Base-by-base conservation (phyloP, 2,888 invertebrate species). In the Drosophila mimetica region DNA sequence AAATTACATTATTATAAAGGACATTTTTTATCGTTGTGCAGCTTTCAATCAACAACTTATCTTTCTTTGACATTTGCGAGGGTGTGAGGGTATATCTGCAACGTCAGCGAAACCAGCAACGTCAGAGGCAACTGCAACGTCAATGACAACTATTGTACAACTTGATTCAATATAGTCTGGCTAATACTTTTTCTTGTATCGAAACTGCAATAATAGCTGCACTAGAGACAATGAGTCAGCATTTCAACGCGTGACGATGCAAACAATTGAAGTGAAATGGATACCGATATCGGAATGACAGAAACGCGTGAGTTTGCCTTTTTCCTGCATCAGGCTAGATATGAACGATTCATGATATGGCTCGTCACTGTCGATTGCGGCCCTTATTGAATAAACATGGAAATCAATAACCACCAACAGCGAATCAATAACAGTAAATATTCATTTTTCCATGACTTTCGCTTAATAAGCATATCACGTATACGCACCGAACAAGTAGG, bases 361-460 rank as follows among this genome's bases (percentile, higher is more conserved):
- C 28, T 44, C 20, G 50, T 30, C 30, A 37, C 18, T 48, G 58
- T 41, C 69, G 54, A 41, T 20, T 50, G 30, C 53, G 46, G n/a
- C 30, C 36, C 22, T 22, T 25, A 39, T 9, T 48, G 9, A 72
- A 71, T 69, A 64, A 74, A 44, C 28, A 16, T 44, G 28, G 28
- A 37, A 48, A 74, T 77, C 55, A 61, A 82, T 77, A 64, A 4
- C 22, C 22, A 9, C 25, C 11, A 46, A 47, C 22, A 20, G 14
- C 32, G 13, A 32, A 25, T 18, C 39, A 32, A 54, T 18, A 47
- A 25, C 59, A 39, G 22, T 22, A 39, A 16, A 32, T 6, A 14
- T 25, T 14, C 6, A 32, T 22, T 6, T 28, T n/a, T 16, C 11
- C 20, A 30, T 9, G 46, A 2, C 9, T 28, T 14, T 14, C 42